These are phyloP conservation scores for Ormia ochracea DNA, from an alignment of 2,888 invertebrate genomes.

Conservation along the genomic window DNA sequence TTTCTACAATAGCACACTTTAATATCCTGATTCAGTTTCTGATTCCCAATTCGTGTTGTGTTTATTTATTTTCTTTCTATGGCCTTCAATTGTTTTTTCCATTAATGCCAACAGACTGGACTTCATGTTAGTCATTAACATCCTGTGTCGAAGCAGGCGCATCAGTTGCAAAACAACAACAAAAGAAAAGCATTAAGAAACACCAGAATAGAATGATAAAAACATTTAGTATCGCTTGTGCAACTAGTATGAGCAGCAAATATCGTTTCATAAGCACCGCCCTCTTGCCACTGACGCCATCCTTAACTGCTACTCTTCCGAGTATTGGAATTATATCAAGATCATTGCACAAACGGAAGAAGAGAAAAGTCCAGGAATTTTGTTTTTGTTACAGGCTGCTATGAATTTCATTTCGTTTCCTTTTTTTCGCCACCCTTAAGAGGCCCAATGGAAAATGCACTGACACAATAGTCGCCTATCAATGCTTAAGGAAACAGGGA, in stretches of 20 bases:
- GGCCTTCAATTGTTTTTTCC: not conserved
- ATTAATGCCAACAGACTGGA: constrained; percentile 29
- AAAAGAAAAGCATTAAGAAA: not conserved
- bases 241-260: not conserved
- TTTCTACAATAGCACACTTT: constrained; percentile 55
- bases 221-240: not conserved
- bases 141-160: not conserved
- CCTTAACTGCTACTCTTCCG: not conserved
- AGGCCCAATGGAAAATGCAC: not conserved
- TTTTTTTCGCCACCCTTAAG: not conserved
- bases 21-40: constrained; percentile 52
- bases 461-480: not conserved
- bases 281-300: not conserved
- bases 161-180: not conserved
- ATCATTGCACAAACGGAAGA: constrained; percentile 27
- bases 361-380: constrained; percentile 11
- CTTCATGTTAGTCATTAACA: constrained; percentile 4
- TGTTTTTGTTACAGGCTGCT: not conserved
- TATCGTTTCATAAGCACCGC: constrained; percentile 8
- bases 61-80: not conserved
- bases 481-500: constrained; percentile 64
- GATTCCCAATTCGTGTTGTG: constrained; percentile 27
- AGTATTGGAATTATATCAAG: constrained; percentile 42
- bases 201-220: constrained; percentile 5
- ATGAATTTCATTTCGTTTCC: not conserved